A percentile compares a stretch with the other conserved stretches of the same genome.
phyloP scores from a whole-genome alignment of 1,140 invertebrate species.

The Maniola jurtina region DNA sequence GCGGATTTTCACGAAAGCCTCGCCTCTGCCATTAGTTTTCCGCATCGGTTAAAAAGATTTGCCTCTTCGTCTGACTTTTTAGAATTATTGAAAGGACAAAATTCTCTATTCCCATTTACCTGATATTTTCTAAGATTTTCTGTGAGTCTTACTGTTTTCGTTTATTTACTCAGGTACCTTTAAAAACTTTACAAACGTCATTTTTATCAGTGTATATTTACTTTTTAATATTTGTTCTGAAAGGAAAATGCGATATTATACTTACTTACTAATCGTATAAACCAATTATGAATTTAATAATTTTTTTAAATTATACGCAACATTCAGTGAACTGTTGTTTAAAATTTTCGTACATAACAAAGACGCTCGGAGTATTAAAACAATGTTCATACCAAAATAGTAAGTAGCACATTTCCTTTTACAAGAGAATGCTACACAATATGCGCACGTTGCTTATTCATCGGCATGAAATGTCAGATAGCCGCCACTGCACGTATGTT shows the following conservation, averaged over 20 bases:
- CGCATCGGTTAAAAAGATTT: slow-evolving; percentile 77
- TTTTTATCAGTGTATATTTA: neutral
- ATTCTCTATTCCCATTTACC: slow-evolving; percentile 40
- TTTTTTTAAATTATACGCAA: no score
- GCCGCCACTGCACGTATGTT: slow-evolving; percentile 69
- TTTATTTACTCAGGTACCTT: neutral
- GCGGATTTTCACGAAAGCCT: slow-evolving; percentile 75
- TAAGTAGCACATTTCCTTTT: slow-evolving; percentile 33
- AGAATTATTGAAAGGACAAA: slow-evolving; percentile 69
- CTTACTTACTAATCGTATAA: no score
- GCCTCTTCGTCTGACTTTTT: slow-evolving; percentile 65
- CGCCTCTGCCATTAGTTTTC: slow-evolving; percentile 77
- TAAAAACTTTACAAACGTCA: neutral
- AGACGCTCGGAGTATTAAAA: neutral
- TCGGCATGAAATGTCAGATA: slow-evolving; percentile 77
- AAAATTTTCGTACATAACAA: neutral
- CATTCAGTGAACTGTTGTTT: no score
- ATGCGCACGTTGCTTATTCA: slow-evolving; percentile 65
- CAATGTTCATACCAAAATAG: slow-evolving; percentile 27
- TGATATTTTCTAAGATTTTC: slow-evolving; percentile 25
- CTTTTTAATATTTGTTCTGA: no score
- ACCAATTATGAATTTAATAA: no score
- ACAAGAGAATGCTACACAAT: slow-evolving; percentile 49
- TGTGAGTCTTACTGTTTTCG: slow-evolving; percentile 9
- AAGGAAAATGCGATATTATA: no score